phyloP scores from a whole-genome alignment of 2,888 invertebrate genomes.

The Sminthurides aquaticus region DNA sequence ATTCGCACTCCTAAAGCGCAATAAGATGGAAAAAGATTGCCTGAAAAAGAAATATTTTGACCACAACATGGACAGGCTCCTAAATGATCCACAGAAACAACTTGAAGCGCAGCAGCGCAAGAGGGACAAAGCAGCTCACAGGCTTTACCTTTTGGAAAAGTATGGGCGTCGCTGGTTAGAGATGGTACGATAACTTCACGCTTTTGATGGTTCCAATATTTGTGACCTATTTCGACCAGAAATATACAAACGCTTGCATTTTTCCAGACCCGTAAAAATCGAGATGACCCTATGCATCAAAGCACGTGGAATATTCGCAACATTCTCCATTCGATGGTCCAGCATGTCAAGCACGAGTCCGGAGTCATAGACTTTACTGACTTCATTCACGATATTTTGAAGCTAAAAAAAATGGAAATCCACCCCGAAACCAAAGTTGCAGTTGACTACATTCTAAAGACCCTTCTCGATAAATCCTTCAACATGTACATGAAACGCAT shows the following conservation, averaged over 20 bases:
- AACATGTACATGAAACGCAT: slow-evolving; percentile 9
- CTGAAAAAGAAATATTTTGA: background rate
- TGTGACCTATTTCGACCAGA: no score
- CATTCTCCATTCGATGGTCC: slow-evolving; percentile 12
- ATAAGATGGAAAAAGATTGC: slow-evolving; percentile 17
- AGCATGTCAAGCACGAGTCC: slow-evolving; percentile 16
- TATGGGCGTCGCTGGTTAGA: slow-evolving; percentile 20
- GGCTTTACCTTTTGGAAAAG: slow-evolving; percentile 18
- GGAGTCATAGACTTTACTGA: slow-evolving; percentile 10
- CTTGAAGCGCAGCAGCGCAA: background rate
- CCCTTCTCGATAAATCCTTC: slow-evolving; percentile 7
- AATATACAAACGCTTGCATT: background rate
- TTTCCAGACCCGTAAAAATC: slow-evolving; percentile 8
- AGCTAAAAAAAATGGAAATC: background rate
- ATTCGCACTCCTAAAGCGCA: slow-evolving; percentile 9
- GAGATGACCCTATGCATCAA: background rate
- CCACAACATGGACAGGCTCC: background rate
- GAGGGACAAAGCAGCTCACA: background rate
- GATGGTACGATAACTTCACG: no score
- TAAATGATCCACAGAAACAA: background rate
- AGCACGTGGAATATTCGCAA: slow-evolving; percentile 20
- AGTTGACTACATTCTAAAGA: slow-evolving; percentile 12
- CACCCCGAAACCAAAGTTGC: slow-evolving; percentile 6
- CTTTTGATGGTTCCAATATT: no score
- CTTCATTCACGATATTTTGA: slow-evolving; percentile 11